A percentile compares a stretch with the other conserved stretches of the same genome.
Evolutionary conservation across 2,888 invertebrate genomes (phyloP).

Genomic region (Mythimna pallens): DNA sequence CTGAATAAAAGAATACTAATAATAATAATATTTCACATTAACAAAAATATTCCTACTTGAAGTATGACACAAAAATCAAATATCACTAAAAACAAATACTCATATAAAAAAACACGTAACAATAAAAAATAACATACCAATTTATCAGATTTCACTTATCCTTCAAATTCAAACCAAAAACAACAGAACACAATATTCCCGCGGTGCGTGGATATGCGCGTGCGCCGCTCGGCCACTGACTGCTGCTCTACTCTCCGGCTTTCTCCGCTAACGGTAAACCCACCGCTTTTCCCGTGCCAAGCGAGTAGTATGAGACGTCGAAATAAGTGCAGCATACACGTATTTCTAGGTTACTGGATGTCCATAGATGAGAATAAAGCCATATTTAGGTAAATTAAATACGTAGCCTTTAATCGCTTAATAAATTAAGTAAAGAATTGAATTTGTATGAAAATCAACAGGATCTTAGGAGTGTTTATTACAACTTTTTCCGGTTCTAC

Average conservation of each 20-base stretch:
- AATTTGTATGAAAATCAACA: too few species aligned
- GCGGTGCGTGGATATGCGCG: conserved; percentile 49
- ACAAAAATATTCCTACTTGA: background rate
- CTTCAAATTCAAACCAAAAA: conserved; percentile 28
- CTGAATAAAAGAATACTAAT: too few species aligned
- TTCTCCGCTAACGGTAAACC: conserved; percentile 86
- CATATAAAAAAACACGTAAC: background rate
- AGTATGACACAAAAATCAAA: background rate
- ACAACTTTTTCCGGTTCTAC: background rate
- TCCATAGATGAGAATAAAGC: background rate
- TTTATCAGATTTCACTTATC: conserved; percentile 36
- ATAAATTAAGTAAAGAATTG: background rate
- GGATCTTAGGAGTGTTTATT: background rate
- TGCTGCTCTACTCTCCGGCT: conserved; percentile 76
- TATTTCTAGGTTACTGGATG: conserved; percentile 59
- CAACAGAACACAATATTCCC: conserved; percentile 24
- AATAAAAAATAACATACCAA: conserved; percentile 41
- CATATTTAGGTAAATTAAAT: background rate
- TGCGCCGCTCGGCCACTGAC: conserved; percentile 50
- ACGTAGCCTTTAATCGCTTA: background rate
- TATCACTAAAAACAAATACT: too few species aligned
- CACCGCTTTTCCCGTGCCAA: conserved; percentile 64
- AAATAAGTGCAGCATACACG: conserved; percentile 65
- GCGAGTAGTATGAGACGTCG: conserved; percentile 56
- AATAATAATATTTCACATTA: too few species aligned